Evolutionary conservation across 2,888 invertebrate genomes (phyloP).

Genomic region (Sinopyrophorus schimmeli): DNA sequence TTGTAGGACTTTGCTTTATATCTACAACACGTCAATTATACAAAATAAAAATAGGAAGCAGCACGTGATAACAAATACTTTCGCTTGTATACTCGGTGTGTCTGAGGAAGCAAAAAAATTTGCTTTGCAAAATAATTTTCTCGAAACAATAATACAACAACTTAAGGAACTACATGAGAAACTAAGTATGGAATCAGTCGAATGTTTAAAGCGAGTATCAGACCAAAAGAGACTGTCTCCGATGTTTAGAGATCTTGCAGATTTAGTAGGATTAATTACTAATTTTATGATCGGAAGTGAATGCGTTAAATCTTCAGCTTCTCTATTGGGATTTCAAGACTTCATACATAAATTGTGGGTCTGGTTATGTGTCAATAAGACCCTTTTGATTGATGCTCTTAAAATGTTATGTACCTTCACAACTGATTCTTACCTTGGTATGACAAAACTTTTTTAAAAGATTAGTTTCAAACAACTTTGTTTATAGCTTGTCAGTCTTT

Average conservation of each 20-base stretch:
- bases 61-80: slow-evolving; percentile 50
- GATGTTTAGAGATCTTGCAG: slow-evolving; percentile 61
- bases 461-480: slow-evolving; percentile 1
- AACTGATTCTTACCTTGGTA: slow-evolving; percentile 65
- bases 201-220: slow-evolving; percentile 51
- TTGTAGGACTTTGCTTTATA: slow-evolving; percentile 54
- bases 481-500: slow-evolving; percentile 58
- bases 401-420: slow-evolving; percentile 66
- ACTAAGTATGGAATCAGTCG: slow-evolving; percentile 57
- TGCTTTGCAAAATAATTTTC: slow-evolving; percentile 53
- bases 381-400: slow-evolving; percentile 59
- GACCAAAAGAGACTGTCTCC: slow-evolving; percentile 57
- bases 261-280: slow-evolving; percentile 61
- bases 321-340: slow-evolving; percentile 61
- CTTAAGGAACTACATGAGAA: slow-evolving; percentile 56
- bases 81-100: slow-evolving; percentile 56
- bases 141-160: slow-evolving; percentile 51
- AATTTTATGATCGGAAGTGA: slow-evolving; percentile 62
- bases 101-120: slow-evolving; percentile 56
- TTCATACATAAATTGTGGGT: slow-evolving; percentile 68
- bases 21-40: slow-evolving; percentile 55
- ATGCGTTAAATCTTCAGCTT: slow-evolving; percentile 61
- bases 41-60: slow-evolving; percentile 50
- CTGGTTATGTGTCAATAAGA: slow-evolving; percentile 66
- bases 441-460: slow-evolving; percentile 1